Conservation (phyloP, 2,113 vertebrate species). For the Pelecanus crispus region DNA sequence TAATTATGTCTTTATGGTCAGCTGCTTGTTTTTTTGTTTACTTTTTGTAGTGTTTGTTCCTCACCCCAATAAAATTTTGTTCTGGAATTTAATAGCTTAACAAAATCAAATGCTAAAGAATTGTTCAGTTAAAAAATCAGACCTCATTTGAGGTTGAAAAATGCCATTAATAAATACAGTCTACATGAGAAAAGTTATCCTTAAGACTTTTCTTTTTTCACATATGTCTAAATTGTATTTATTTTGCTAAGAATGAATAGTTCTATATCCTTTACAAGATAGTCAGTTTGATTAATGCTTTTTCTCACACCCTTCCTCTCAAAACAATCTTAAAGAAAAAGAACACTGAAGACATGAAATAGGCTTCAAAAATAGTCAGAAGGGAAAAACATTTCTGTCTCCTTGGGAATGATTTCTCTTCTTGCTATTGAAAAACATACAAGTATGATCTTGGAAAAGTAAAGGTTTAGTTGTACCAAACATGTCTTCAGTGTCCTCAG, state of each 20-base stretch:
- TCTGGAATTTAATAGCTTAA: not conserved
- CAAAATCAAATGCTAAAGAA: not conserved
- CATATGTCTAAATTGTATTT: not conserved
- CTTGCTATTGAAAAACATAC: not conserved
- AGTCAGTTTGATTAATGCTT: not conserved
- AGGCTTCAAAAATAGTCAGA: not conserved
- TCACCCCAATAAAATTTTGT: not conserved
- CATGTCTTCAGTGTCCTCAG: not conserved
- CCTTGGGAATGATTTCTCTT: not conserved
- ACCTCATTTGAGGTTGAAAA: not conserved
- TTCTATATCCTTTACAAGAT: not conserved
- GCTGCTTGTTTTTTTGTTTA: rapidly evolving
- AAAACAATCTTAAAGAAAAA: not conserved
- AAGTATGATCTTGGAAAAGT: not conserved
- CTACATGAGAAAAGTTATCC: not conserved
- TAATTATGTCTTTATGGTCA: not conserved
- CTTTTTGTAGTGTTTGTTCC: rapidly evolving
- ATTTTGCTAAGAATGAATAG: not conserved
- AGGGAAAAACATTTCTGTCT: not conserved
- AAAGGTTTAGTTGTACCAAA: not conserved
- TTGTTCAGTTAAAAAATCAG: not conserved
- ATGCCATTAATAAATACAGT: not conserved
- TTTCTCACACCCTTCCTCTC: not conserved
- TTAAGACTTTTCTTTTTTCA: not conserved
- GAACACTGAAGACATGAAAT: not conserved